Evolutionary conservation across 2,797 vertebrate genomes (phyloP), one percentile per base, ranked within the genome.

Genomic region (Malacoraja senta): DNA sequence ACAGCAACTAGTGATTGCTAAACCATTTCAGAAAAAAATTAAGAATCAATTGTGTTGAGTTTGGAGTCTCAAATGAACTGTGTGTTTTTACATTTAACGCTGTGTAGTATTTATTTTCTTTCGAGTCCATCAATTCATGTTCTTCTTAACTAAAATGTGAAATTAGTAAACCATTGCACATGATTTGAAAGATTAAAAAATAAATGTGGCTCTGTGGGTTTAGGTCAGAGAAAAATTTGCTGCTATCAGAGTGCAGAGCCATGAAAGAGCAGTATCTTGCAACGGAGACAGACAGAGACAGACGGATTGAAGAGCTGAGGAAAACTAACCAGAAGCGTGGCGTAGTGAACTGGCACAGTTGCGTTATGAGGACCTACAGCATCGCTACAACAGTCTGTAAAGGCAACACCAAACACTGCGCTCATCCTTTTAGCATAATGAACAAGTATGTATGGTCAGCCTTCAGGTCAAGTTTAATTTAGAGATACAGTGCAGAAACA

Each of bases 381-480:
- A 95, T 68, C 97, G 96, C 78, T 98, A 97, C 94, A 95, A 97
- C 63, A 96, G 96, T 94, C 96, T 98, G 93, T 97, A 98, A 93
- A 96, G 94, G 76, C 97, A 97, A 0, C 94, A 94, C n/a, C 96
- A 96, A 88, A 88, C 94, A 3, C 0, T n/a, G n/a, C n/a, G n/a
- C n/a, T n/a, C n/a, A n/a, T n/a, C n/a, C n/a, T n/a, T n/a, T n/a
- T n/a, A n/a, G 86, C 93, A 92, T 93, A 61, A 93, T 58, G 93
- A 94, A 93, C 96, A 96, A 96, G 97, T 97, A 95, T 93, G n/a
- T 91, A 15, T 17, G 2, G 84, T 29, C 58, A 44, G 8, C 13
- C 24, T 19, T 53, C 35, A 53, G 17, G 44, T 81, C 13, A 44
- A 61, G 81, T 29, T 53, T 38, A 38, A 38, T 38, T 38, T 38